Evolutionary conservation across 2,888 invertebrate species (phyloP).

Genomic region (Brassicogethes aeneus): DNA sequence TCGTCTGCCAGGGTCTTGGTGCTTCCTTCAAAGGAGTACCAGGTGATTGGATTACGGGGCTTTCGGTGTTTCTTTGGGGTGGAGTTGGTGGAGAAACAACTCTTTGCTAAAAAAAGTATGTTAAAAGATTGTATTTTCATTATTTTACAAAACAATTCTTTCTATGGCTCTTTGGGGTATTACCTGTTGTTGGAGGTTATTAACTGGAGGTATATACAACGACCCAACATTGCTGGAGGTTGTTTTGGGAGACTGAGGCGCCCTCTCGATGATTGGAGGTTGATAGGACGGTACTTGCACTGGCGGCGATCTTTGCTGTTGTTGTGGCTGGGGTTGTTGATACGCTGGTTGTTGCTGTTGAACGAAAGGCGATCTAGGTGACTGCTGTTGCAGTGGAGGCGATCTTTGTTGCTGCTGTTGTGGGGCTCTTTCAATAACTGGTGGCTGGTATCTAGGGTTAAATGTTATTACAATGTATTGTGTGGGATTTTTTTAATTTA

Average conservation of each 20-base stretch:
- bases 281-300: conserved; percentile 26
- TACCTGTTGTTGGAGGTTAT: background rate
- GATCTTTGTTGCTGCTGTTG: conserved; percentile 11
- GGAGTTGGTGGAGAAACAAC: conserved; percentile 25
- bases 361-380: conserved; percentile 30
- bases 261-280: conserved; percentile 24
- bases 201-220: conserved; percentile 46
- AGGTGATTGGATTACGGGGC: conserved; percentile 32
- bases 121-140: background rate
- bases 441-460: background rate
- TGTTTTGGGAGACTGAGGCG: conserved; percentile 16
- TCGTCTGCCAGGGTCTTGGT: conserved; percentile 51
- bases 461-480: background rate
- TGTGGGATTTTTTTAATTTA: background rate
- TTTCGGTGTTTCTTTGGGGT: conserved; percentile 19
- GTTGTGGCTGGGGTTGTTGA: conserved; percentile 23
- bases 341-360: conserved; percentile 18
- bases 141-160: conserved; percentile 3
- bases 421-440: conserved; percentile 5
- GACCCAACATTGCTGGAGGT: conserved; percentile 41
- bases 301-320: conserved; percentile 16
- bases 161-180: conserved; percentile 9
- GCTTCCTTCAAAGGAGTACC: conserved; percentile 47
- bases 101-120: conserved; percentile 11
- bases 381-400: conserved; percentile 11